Conservation (phyloP, 2,888 invertebrate species). For the Eucera pruinosa region DNA sequence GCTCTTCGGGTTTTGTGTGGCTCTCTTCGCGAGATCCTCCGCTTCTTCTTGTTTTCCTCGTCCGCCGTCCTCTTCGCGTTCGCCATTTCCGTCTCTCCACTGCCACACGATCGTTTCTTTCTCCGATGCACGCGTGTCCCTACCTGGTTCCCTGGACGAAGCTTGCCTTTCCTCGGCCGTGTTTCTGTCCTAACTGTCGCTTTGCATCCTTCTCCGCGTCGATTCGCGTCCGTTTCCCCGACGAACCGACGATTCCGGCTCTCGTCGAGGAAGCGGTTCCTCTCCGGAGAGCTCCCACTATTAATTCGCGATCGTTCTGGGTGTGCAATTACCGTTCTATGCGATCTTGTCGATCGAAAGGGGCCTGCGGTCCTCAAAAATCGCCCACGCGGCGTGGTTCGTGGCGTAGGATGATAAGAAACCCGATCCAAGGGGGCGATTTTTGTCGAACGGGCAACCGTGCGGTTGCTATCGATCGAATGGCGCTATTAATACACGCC, state of each 20-base stretch:
- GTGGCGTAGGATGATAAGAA: constrained; percentile 33
- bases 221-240: constrained; percentile 53
- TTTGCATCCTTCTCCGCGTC: constrained; percentile 60
- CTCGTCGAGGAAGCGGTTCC: constrained; percentile 20
- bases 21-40: constrained; percentile 64
- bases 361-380: constrained; percentile 8
- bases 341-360: constrained; percentile 30
- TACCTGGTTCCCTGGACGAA: constrained; percentile 21
- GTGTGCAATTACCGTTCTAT: constrained; percentile 14
- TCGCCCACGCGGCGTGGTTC: background rate
- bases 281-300: constrained; percentile 37
- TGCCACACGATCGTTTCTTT: constrained; percentile 30
- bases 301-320: constrained; percentile 47
- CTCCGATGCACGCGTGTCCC: constrained; percentile 16
- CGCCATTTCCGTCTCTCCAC: constrained; percentile 37
- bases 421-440: constrained; percentile 33
- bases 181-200: constrained; percentile 67
- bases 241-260: constrained; percentile 27
- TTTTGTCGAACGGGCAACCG: background rate
- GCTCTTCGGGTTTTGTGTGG: constrained; percentile 70
- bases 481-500: constrained; percentile 25
- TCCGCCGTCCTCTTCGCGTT: constrained; percentile 41
- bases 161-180: constrained; percentile 58
- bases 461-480: constrained; percentile 25
- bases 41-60: constrained; percentile 68